phyloP scores from a whole-genome alignment of 2,888 invertebrate species.

The Lasioglossum pauxillum region DNA sequence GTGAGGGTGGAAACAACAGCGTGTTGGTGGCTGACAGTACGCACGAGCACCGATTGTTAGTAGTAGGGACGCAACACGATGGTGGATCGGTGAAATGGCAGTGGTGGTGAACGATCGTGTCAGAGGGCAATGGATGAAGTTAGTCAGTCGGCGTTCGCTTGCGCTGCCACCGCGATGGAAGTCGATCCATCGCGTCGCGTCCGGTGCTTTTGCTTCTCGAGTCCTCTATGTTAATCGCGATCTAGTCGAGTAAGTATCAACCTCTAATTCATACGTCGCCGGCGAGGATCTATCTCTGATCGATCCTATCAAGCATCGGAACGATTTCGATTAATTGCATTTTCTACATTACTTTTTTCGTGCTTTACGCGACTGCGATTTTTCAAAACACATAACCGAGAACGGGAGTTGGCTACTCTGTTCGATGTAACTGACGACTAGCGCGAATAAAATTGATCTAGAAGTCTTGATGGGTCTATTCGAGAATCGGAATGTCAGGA shows the following conservation, averaged over 20 bases:
- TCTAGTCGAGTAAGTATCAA: conserved; percentile 37
- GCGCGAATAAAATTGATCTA: not conserved
- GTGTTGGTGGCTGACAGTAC: conserved; percentile 39
- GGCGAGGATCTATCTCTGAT: not conserved
- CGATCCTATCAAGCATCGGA: not conserved
- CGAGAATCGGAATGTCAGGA: conserved; percentile 71
- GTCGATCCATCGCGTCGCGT: conserved; percentile 33
- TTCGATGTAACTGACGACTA: not conserved
- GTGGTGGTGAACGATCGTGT: conserved; percentile 72
- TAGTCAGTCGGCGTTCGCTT: conserved; percentile 80
- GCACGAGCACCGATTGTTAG: conserved; percentile 23
- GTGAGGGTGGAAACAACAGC: conserved; percentile 24
- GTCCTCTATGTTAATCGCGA: conserved; percentile 18
- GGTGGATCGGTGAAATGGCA: conserved; percentile 58
- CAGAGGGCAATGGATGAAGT: conserved; percentile 76
- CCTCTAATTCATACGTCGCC: not conserved
- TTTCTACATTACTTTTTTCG: not conserved
- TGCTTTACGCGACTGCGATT: not conserved
- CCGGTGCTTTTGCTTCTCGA: conserved; percentile 11
- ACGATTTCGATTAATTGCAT: not conserved
- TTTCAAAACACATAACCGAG: not conserved
- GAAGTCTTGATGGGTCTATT: conserved; percentile 18
- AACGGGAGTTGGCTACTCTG: not conserved
- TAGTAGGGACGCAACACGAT: conserved; percentile 36
- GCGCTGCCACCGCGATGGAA: conserved; percentile 70